phyloP scores from a whole-genome alignment of 2,797 vertebrate genomes.

The Phalanger gymnotis region DNA sequence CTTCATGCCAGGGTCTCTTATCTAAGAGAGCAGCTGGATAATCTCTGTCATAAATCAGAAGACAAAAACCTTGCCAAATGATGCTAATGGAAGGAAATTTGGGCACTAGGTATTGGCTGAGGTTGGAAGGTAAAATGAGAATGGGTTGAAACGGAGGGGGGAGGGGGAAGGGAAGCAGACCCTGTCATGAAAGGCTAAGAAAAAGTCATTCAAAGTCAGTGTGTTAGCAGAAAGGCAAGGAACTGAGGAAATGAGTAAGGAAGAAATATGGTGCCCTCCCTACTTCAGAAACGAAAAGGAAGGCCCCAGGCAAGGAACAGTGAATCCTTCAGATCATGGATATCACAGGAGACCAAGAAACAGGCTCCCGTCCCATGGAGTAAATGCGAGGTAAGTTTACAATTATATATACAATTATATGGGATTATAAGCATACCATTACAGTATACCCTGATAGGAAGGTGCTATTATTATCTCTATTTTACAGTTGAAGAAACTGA shows the following conservation, averaged over 20 bases:
- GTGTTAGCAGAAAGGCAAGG: not conserved
- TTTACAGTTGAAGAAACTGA: no score
- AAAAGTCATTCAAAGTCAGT: not conserved
- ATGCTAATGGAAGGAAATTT: constrained; percentile 26
- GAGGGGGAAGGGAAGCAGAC: not conserved
- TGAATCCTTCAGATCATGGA: not conserved
- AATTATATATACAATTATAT: not conserved
- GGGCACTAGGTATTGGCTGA: not conserved
- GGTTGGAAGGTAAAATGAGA: constrained; percentile 37
- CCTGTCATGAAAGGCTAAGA: not conserved
- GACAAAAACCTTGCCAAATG: not conserved
- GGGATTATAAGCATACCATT: no score
- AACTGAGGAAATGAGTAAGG: not conserved
- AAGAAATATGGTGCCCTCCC: not conserved
- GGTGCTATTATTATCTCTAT: no score
- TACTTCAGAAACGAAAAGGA: rapidly evolving
- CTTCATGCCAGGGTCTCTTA: constrained; percentile 55
- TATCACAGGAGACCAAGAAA: not conserved
- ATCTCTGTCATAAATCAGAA: constrained; percentile 74
- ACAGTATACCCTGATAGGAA: no score
- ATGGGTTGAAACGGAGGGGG: not conserved
- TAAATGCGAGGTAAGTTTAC: constrained; percentile 77
- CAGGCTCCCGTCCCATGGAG: not conserved
- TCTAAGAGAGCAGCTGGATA: constrained; percentile 74
- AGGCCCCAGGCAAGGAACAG: not conserved